phyloP scores from a whole-genome alignment of 2,888 invertebrate species.

The Phanerotoma sp. region DNA sequence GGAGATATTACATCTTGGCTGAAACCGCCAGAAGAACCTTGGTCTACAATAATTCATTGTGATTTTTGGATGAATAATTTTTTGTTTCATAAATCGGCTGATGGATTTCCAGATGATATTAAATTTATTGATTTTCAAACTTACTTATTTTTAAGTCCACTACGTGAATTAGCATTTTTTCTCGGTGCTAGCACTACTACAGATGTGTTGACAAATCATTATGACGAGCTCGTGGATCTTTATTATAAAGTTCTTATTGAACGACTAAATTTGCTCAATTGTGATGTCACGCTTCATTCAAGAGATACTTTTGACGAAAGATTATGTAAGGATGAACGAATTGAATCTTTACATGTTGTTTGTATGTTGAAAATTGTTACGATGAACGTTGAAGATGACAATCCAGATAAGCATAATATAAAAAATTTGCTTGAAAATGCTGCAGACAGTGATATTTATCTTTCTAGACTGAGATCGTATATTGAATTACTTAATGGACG shows the following conservation, averaged over 20 bases:
- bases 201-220: slow-evolving; percentile 55
- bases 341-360: slow-evolving; percentile 44
- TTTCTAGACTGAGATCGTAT: too few relatives aligned
- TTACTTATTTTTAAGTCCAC: slow-evolving; percentile 59
- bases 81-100: slow-evolving; percentile 59
- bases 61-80: slow-evolving; percentile 68
- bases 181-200: slow-evolving; percentile 61
- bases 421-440: slow-evolving; percentile 13
- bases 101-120: slow-evolving; percentile 54
- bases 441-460: slow-evolving; percentile 22
- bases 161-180: slow-evolving; percentile 62
- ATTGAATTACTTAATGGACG: too few relatives aligned
- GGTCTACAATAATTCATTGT: slow-evolving; percentile 61
- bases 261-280: slow-evolving; percentile 54
- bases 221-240: slow-evolving; percentile 58
- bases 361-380: slow-evolving; percentile 46
- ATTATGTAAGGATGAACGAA: slow-evolving; percentile 35
- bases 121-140: slow-evolving; percentile 66
- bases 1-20: slow-evolving; percentile 5
- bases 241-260: slow-evolving; percentile 61
- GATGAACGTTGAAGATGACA: slow-evolving; percentile 31
- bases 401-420: slow-evolving; percentile 30
- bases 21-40: slow-evolving; percentile 51
- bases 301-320: slow-evolving; percentile 39
- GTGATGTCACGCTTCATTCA: slow-evolving; percentile 44